Evolutionary conservation across 2,797 vertebrate genomes (phyloP).

Genomic region (Propithecus deckenii): DNA sequence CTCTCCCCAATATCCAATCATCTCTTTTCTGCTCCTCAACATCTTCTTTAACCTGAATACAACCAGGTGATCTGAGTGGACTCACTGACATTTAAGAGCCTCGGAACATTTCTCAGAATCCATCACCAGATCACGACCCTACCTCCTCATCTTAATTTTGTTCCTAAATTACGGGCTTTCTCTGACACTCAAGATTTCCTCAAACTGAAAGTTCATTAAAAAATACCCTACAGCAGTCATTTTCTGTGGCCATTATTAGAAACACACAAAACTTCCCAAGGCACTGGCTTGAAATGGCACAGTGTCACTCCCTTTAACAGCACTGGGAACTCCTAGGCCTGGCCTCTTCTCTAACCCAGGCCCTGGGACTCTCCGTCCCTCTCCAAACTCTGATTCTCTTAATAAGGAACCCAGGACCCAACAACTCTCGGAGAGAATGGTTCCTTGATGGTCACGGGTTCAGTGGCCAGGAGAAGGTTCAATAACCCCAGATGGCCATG

Average conservation of each 20-base stretch:
- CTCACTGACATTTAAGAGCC: background rate
- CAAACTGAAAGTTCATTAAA: background rate
- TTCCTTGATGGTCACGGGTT: background rate
- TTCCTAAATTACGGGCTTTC: background rate
- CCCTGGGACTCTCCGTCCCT: background rate
- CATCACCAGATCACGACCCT: background rate
- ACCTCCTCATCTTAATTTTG: background rate
- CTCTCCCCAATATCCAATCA: background rate
- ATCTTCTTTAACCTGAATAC: background rate
- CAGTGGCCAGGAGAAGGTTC: fast-evolving
- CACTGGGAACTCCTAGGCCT: background rate
- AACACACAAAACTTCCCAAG: background rate
- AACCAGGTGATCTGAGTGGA: background rate
- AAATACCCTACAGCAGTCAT: background rate
- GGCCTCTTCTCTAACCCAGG: background rate
- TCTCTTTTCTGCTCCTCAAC: too few species aligned
- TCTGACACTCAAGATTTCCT: background rate
- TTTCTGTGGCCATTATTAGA: background rate
- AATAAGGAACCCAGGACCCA: background rate
- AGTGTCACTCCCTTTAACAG: background rate
- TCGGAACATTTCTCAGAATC: background rate
- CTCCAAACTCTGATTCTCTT: background rate
- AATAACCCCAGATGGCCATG: too few species aligned
- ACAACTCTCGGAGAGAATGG: background rate
- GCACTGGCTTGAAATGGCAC: background rate